These are phyloP conservation scores for Formica exsecta DNA, from an alignment of 1,140 invertebrate genomes.

Conservation along the genomic window DNA sequence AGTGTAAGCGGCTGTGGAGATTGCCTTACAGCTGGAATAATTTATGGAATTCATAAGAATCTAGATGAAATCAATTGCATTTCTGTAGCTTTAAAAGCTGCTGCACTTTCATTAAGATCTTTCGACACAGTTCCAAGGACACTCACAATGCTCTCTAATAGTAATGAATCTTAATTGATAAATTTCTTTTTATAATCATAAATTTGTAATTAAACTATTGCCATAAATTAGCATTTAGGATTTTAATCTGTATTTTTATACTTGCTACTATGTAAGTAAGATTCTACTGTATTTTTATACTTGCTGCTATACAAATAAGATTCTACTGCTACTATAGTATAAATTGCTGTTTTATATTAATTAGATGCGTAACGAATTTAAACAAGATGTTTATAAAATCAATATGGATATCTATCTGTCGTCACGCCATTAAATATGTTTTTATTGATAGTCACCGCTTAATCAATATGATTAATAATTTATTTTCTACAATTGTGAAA, in stretches of 20 bases:
- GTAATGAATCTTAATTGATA: neutral
- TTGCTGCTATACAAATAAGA: neutral
- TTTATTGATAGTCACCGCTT: neutral
- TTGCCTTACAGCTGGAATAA: conserved; percentile 87
- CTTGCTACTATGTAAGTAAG: too few species aligned
- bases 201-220: neutral
- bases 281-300: neutral
- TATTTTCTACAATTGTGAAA: neutral
- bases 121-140: conserved; percentile 84
- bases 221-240: neutral
- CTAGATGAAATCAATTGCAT: conserved; percentile 84
- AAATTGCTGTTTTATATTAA: conserved; percentile 8
- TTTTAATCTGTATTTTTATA: neutral
- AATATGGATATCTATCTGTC: conserved; percentile 30
- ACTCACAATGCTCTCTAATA: conserved; percentile 54
- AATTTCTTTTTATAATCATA: neutral
- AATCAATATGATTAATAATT: neutral
- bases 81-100: conserved; percentile 85
- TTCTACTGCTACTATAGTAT: neutral
- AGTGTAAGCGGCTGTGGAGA: conserved; percentile 88
- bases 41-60: conserved; percentile 85
- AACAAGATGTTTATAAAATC: conserved; percentile 22
- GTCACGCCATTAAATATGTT: neutral
- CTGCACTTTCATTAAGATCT: conserved; percentile 85
- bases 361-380: conserved; percentile 5